These are phyloP conservation scores for Lasioglossum baleicum DNA, from an alignment of 1,140 invertebrate genomes.

Conservation along the genomic window DNA sequence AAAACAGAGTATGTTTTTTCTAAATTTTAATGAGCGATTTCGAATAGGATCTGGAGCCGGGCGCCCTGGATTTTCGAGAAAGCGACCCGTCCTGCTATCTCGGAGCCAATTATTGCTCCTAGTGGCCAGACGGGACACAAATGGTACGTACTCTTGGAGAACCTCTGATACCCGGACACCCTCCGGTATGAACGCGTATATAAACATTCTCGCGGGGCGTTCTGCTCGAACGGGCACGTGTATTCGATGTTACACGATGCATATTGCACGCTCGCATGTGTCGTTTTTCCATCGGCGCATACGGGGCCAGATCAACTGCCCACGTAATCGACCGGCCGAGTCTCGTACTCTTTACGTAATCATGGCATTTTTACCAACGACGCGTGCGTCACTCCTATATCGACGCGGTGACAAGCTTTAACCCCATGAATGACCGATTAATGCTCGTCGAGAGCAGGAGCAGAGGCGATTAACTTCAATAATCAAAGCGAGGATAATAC, in stretches of 20 bases:
- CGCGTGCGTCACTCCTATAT: neutral
- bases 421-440: neutral
- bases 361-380: conserved; percentile 57
- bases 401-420: neutral
- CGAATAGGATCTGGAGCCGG: neutral
- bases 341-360: conserved; percentile 67
- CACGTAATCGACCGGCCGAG: conserved; percentile 66
- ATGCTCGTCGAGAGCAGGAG: neutral
- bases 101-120: conserved; percentile 24
- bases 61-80: conserved; percentile 25
- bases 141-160: conserved; percentile 35
- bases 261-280: conserved; percentile 29
- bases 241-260: conserved; percentile 56
- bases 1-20: too few relatives aligned
- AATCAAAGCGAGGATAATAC: too few relatives aligned
- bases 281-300: conserved; percentile 50
- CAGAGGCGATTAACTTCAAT: neutral
- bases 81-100: conserved; percentile 10
- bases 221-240: conserved; percentile 65
- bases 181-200: conserved; percentile 4
- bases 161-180: neutral
- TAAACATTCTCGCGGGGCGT: conserved; percentile 48
- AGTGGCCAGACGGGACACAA: conserved; percentile 16
- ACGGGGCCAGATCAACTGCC: conserved; percentile 54
- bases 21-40: too few relatives aligned